These are phyloP conservation scores for Megalops cyprinoides DNA, from an alignment of 2,797 vertebrate genomes.

Conservation along the genomic window DNA sequence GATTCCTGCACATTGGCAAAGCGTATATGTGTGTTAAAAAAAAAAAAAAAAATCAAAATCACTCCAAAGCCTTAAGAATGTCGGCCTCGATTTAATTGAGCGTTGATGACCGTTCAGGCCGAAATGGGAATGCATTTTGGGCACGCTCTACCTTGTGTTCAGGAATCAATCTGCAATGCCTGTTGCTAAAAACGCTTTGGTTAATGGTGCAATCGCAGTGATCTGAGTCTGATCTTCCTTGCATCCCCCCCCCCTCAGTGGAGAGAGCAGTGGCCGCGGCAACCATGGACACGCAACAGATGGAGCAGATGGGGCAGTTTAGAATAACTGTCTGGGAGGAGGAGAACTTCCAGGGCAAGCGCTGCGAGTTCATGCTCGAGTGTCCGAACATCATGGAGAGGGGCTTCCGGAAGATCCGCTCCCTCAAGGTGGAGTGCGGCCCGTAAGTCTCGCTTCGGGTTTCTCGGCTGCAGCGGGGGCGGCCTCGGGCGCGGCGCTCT, in stretches of 20 bases:
- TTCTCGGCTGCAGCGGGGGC: not conserved
- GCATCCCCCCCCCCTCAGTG: conserved; percentile 40
- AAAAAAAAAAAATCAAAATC: not conserved
- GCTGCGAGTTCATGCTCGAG: conserved; percentile 90
- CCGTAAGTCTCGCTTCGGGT: conserved; percentile 81
- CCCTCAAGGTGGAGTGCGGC: conserved; percentile 93
- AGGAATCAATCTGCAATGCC: conserved; percentile 1
- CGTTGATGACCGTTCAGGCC: too few relatives aligned
- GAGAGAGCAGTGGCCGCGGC: conserved; percentile 46
- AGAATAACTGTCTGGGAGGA: conserved; percentile 94
- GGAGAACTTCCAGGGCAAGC: conserved; percentile 95
- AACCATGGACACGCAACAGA: conserved; percentile 88
- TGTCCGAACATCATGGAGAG: conserved; percentile 93
- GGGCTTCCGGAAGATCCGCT: conserved; percentile 92
- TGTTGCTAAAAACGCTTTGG: not conserved
- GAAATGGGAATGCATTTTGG: not conserved
- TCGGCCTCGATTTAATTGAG: too few relatives aligned
- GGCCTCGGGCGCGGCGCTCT: not conserved
- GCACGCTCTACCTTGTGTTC: not conserved
- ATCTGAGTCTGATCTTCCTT: not conserved
- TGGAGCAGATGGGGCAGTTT: conserved; percentile 88
- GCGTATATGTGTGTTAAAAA: conserved; percentile 13
- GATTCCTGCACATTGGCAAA: conserved; percentile 34
- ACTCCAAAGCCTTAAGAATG: too few relatives aligned
- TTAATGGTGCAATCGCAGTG: not conserved